Base-by-base conservation (phyloP, 2,797 vertebrate species). In the Psittacula derbiana region DNA sequence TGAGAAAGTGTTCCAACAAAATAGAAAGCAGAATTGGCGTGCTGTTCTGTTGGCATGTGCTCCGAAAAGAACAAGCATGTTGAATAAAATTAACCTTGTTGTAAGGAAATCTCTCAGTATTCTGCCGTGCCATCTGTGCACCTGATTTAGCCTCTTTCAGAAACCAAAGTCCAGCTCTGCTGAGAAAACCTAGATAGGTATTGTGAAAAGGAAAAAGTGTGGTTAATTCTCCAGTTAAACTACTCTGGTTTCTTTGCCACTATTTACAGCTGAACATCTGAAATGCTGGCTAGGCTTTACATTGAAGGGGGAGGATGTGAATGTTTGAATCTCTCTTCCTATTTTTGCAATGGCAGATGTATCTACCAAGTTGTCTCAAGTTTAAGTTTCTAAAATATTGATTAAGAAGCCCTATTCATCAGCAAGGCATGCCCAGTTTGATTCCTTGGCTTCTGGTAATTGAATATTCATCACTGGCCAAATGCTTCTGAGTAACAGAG, bases 1-100 rank as follows among this genome's bases (percentile, higher is more conserved):
- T 33, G 86, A 89, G 93, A 87, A 90, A 69, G 62, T 62, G 70
- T 79, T 97, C 94, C 92, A 96, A 17, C 52, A 80, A 90, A 95
- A 70, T 92, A 95, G 92, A 82, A 91, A 94, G 93, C 92, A 90
- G 60, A 96, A 65, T 60, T 92, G 95, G 73, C 83, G 2, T 70
- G 92, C 74, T 92, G 58, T 80, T 11, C 92, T 46, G 21, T 74
- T 96, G 94, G 92, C 71, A 46, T 52, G 87, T 43, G 64, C 41
- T 88, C 62, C 38, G 62, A 16, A 65, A 83, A 92, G 61, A 71
- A 74, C 61, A 67, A 60, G 33, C 57, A 46, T 60, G 65, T 87
- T 81, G 71, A 78, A 86, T 81, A 86, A 91, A 96, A 92, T 83
- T 78, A 93, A 72, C 74, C 73, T 81, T 67, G 10, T 66, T 93